Evolutionary conservation across 2,797 vertebrate species (phyloP).

Genomic region (Gorsachius magnificus): DNA sequence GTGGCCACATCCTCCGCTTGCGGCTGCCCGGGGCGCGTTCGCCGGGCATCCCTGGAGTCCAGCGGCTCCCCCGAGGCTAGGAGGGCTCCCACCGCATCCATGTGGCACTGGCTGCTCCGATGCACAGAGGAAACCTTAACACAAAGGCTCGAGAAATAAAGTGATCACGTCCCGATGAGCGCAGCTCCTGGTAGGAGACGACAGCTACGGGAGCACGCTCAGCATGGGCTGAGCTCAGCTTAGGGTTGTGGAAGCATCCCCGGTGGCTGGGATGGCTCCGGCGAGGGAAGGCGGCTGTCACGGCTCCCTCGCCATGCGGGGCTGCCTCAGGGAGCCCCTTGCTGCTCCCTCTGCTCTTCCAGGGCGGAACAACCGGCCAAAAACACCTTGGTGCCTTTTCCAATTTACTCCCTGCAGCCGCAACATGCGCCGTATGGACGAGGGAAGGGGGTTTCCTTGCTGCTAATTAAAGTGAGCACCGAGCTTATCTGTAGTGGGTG

Average conservation of each 20-base stretch:
- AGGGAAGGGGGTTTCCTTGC: neutral
- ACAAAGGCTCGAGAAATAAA: neutral
- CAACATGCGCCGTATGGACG: accelerated
- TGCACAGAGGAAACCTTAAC: neutral
- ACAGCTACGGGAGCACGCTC: neutral
- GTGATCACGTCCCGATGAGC: neutral
- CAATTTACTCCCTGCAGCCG: neutral
- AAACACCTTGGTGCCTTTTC: neutral
- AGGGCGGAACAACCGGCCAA: neutral
- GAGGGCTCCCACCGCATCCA: accelerated
- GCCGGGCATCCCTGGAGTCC: accelerated
- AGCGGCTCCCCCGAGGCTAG: neutral
- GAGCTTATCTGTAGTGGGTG: too few species aligned
- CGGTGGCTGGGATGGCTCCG: neutral
- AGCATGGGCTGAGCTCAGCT: neutral
- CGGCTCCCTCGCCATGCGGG: accelerated
- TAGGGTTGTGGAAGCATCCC: neutral
- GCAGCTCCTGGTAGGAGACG: accelerated
- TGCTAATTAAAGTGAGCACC: neutral
- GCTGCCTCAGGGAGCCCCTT: neutral
- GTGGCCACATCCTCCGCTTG: neutral
- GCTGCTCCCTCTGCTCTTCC: neutral
- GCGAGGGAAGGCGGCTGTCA: neutral
- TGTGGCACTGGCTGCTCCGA: neutral
- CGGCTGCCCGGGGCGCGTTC: accelerated